A percentile compares a stretch with the other conserved stretches of the same genome.
phyloP scores from a whole-genome alignment of 2,888 invertebrate species.

The Scaptomyza reducta region DNA sequence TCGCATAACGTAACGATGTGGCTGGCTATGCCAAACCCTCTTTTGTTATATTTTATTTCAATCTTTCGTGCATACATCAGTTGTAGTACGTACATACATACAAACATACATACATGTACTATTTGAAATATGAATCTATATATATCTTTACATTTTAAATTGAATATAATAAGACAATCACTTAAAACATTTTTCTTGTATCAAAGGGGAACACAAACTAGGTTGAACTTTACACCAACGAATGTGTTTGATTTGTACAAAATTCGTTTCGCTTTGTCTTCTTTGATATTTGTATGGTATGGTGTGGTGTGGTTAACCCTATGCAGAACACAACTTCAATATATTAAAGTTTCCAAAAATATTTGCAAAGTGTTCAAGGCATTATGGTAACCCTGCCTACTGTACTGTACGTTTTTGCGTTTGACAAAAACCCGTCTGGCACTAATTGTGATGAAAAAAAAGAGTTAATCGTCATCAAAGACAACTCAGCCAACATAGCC shows the following conservation, averaged over 20 bases:
- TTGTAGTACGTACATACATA: slow-evolving; percentile 8
- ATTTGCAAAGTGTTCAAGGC: slow-evolving; percentile 8
- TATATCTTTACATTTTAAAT: slow-evolving; percentile 19
- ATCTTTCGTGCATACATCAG: slow-evolving; percentile 22
- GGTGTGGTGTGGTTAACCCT: too few relatives aligned
- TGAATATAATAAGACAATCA: slow-evolving; percentile 23
- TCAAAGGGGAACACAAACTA: slow-evolving; percentile 6
- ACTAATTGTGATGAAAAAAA: too few relatives aligned
- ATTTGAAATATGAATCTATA: slow-evolving; percentile 22
- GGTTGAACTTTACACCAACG: slow-evolving; percentile 8
- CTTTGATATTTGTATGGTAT: neutral
- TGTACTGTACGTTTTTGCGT: neutral
- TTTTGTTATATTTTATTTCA: neutral
- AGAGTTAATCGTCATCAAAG: slow-evolving; percentile 3
- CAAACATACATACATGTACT: slow-evolving; percentile 32
- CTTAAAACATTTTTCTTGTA: neutral
- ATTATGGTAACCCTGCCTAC: neutral
- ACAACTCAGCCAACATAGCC: slow-evolving; percentile 34
- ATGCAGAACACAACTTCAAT: slow-evolving; percentile 8
- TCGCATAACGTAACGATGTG: slow-evolving; percentile 7
- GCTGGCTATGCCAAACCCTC: slow-evolving; percentile 17
- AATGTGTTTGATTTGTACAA: slow-evolving; percentile 1
- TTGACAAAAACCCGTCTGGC: slow-evolving; percentile 6
- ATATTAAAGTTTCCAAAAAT: neutral
- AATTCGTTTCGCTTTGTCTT: neutral